These are phyloP conservation scores for Semnornis frantzii DNA, from an alignment of 2,113 vertebrate genomes.

Conservation along the genomic window DNA sequence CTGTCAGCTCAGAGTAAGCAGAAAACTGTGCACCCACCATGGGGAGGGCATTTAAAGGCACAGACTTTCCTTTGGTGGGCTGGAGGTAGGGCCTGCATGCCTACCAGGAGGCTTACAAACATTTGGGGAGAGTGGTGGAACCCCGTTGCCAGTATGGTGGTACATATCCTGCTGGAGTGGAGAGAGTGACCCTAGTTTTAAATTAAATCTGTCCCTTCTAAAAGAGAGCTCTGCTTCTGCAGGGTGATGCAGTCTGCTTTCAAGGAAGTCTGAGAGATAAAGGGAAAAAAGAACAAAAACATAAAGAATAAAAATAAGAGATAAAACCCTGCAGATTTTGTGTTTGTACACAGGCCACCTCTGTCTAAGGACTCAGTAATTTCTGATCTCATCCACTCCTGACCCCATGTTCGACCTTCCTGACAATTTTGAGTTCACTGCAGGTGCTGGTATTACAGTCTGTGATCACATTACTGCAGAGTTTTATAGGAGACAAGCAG, in stretches of 20 bases:
- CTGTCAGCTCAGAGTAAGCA: conserved; percentile 61
- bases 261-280: not conserved
- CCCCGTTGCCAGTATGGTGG: not conserved
- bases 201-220: not conserved
- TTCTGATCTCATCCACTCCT: not conserved
- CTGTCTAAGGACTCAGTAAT: not conserved
- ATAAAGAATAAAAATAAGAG: not conserved
- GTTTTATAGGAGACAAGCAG: not conserved
- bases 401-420: not conserved
- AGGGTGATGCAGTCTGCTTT: not conserved
- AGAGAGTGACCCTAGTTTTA: not conserved
- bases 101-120: not conserved
- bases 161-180: not conserved
- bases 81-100: not conserved
- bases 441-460: not conserved
- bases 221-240: not conserved
- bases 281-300: not conserved
- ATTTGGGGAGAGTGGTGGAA: not conserved
- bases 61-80: not conserved
- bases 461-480: not conserved
- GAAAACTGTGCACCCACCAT: not conserved
- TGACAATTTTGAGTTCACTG: not conserved
- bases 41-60: conserved; percentile 47
- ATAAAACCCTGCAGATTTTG: not conserved
- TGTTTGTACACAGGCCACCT: not conserved